Evolutionary conservation across 2,888 invertebrate species (phyloP), one percentile per base, ranked within the genome.

Genomic region (Parnassius orleans): DNA sequence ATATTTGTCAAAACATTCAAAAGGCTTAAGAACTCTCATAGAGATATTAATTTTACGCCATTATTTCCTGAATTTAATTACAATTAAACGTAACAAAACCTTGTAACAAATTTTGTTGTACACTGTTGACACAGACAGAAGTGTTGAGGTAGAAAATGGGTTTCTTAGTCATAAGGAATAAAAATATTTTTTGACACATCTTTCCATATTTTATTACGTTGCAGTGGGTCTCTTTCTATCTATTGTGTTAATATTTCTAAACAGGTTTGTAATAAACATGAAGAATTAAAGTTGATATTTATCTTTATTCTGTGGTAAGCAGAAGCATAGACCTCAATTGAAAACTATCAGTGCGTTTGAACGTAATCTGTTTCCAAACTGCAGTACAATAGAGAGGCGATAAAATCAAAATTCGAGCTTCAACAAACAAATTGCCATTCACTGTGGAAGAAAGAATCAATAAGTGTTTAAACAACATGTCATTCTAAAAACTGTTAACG

Each of bases 381-480:
- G 67, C 65, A 74, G 78, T 78, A 87, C 86, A 89, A 87, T 76
- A 68, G 80, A 58, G n/a, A 53, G 51, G 33, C 67, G 90, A 90
- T 90, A 90, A 88, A 82, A 90, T 90, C 90, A 80, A 78, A 83
- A 76, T 73, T 82, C 74, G 72, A 73, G 83, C 83, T 76, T 77
- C 75, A 80, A 72, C 77, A 77, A 80, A 89, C 87, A 87, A 87
- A 89, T 87, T 86, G 69, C 71, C 76, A 75, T 82, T 79, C 77
- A 79, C 74, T 74, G 70, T 69, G 73, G 71, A 73, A 77, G 76
- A 78, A 76, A 33, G 33, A 79, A 75, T 81, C 78, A 79, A 77
- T 77, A 76, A 71, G 75, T 76, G 69, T 90, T 90, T 89, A 81
- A 87, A 84, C 89, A 90, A 90, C 86, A 90, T 86, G 87, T 84